A percentile compares a stretch with the other conserved stretches of the same genome.
Evolutionary conservation across 1,140 invertebrate species (phyloP).

Genomic region (Drosophila subobscura): DNA sequence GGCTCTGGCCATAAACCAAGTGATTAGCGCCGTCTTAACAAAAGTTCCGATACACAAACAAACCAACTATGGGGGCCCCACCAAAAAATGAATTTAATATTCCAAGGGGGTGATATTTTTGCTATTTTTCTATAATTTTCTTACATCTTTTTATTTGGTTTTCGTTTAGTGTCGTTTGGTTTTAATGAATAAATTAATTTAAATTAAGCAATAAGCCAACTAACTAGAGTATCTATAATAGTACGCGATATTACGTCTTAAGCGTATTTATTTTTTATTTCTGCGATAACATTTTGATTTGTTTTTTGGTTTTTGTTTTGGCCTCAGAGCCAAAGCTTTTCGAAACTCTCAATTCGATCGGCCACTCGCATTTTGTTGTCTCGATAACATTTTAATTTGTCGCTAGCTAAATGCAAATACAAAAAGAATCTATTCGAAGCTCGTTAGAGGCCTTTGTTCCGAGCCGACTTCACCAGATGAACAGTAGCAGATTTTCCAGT

Average conservation of each 20-base stretch:
- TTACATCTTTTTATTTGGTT: conserved; percentile 56
- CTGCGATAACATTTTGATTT: conserved; percentile 33
- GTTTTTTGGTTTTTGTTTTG: conserved; percentile 34
- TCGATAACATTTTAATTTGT: conserved; percentile 63
- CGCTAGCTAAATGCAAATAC: conserved; percentile 56
- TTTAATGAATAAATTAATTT: conserved; percentile 80
- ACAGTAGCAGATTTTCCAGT: conserved; percentile 56
- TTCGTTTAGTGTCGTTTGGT: conserved; percentile 30
- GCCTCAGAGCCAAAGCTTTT: conserved; percentile 28
- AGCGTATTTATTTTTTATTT: conserved; percentile 56
- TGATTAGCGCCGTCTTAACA: conserved; percentile 72
- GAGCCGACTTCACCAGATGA: conserved; percentile 47
- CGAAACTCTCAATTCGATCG: conserved; percentile 32
- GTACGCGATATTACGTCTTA: conserved; percentile 66
- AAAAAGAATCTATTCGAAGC: conserved; percentile 50
- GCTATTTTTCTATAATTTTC: conserved; percentile 66
- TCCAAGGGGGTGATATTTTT: conserved; percentile 28
- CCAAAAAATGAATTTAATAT: conserved; percentile 42
- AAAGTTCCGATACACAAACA: conserved; percentile 45
- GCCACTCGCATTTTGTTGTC: conserved; percentile 34
- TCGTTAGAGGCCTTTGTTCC: conserved; percentile 60
- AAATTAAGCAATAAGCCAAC: conserved; percentile 80
- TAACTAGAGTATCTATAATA: conserved; percentile 73
- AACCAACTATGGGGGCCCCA: conserved; percentile 13
- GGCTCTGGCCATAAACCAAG: conserved; percentile 49